phyloP scores from a whole-genome alignment of 37 sponge, comb jelly and placozoan species.

The Ianthella basta region DNA sequence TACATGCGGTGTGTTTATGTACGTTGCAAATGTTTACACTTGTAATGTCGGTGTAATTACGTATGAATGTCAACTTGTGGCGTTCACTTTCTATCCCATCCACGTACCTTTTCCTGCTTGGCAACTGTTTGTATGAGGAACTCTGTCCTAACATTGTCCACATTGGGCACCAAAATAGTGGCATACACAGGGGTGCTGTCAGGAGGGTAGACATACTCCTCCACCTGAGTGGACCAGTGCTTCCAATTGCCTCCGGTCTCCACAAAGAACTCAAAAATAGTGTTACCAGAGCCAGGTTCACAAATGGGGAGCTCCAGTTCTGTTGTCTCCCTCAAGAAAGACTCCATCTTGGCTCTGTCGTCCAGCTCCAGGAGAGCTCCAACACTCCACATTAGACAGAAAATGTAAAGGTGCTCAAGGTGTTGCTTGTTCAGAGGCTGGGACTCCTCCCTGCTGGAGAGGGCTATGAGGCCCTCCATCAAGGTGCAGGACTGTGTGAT shows the following conservation, averaged over 20 bases:
- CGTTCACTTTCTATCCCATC: background rate
- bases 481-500: slow-evolving; percentile 80
- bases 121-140: slow-evolving; percentile 94
- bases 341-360: slow-evolving; percentile 91
- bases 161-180: slow-evolving; percentile 97
- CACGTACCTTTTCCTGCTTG: slow-evolving; percentile 81
- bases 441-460: slow-evolving; percentile 64
- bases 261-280: slow-evolving; percentile 98
- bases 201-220: slow-evolving; percentile 91
- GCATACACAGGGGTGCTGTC: slow-evolving; percentile 88
- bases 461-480: slow-evolving; percentile 90
- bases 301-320: slow-evolving; percentile 76
- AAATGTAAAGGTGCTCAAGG: slow-evolving; percentile 92
- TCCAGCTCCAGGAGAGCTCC: slow-evolving; percentile 96
- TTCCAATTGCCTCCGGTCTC: slow-evolving; percentile 85
- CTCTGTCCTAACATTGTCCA: slow-evolving; percentile 97
- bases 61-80: no score
- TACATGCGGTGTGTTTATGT: no score
- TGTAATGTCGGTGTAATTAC: no score
- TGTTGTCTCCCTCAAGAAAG: slow-evolving; percentile 79
- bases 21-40: no score
- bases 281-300: slow-evolving; percentile 72
- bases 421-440: slow-evolving; percentile 52
- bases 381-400: slow-evolving; percentile 97
- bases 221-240: slow-evolving; percentile 89